These are phyloP conservation scores for Pyrocephalus nanus DNA, from an alignment of 2,797 vertebrate genomes.

Conservation along the genomic window DNA sequence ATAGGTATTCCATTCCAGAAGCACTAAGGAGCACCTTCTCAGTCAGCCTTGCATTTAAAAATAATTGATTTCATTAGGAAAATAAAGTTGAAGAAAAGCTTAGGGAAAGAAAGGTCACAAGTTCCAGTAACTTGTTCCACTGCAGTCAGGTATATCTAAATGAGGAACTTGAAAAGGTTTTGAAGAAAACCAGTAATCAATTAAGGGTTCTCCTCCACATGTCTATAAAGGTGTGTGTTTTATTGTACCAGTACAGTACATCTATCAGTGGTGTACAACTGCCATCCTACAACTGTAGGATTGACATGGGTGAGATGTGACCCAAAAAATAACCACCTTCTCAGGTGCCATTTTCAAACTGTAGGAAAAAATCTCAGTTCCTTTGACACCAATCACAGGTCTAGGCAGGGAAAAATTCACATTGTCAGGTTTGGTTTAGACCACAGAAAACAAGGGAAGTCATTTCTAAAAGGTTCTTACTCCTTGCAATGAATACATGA, in stretches of 20 bases:
- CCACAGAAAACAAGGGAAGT: background rate
- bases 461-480: background rate
- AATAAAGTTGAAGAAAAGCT: background rate
- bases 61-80: background rate
- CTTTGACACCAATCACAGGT: background rate
- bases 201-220: background rate
- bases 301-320: background rate
- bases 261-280: background rate
- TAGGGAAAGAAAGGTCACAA: background rate
- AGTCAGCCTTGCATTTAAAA: background rate
- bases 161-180: background rate
- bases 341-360: background rate
- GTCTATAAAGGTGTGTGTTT: background rate
- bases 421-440: background rate
- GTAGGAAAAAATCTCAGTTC: background rate
- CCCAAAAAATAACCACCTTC: background rate
- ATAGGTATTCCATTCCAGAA: background rate
- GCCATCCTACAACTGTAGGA: background rate
- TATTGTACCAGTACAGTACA: background rate
- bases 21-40: background rate
- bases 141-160: background rate
- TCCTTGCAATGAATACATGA: constrained; percentile 5
- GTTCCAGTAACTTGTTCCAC: background rate
- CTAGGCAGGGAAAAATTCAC: background rate
- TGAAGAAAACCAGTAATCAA: background rate